phyloP scores from a whole-genome alignment of 2,888 invertebrate genomes.

The Spodoptera picta region DNA sequence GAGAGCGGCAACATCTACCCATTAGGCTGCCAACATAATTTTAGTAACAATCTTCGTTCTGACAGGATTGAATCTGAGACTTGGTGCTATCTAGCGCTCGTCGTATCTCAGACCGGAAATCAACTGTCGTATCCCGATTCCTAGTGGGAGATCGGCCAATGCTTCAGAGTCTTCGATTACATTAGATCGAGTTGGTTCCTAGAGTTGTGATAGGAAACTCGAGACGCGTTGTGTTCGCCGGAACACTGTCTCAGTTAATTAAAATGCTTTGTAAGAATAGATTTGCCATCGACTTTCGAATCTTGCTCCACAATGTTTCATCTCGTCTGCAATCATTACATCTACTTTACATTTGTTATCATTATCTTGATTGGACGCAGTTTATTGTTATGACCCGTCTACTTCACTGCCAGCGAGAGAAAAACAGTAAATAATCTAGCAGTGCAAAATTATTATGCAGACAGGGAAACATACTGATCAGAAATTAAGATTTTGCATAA shows the following conservation, averaged over 20 bases:
- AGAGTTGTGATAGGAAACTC: constrained; percentile 74
- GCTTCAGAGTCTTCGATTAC: constrained; percentile 76
- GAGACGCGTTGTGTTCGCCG: constrained; percentile 70
- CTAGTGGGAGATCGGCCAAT: constrained; percentile 82
- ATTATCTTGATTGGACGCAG: constrained; percentile 45
- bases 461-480: constrained; percentile 1
- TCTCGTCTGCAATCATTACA: constrained; percentile 40
- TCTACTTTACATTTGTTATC: constrained; percentile 40
- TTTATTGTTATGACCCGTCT: constrained; percentile 17
- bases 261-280: constrained; percentile 71
- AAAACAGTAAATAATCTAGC: constrained; percentile 10
- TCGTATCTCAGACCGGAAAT: constrained; percentile 77
- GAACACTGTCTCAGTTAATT: constrained; percentile 76
- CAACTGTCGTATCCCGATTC: constrained; percentile 84
- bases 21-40: constrained; percentile 44
- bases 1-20: constrained; percentile 42
- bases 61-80: constrained; percentile 56
- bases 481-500: too few relatives aligned
- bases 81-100: constrained; percentile 64
- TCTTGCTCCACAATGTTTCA: constrained; percentile 53
- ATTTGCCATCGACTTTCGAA: constrained; percentile 66
- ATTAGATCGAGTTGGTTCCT: constrained; percentile 77
- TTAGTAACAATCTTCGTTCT: constrained; percentile 42
- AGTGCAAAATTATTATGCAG: constrained; percentile 10
- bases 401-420: constrained; percentile 19